These are phyloP conservation scores for Cerceris rybyensis DNA, from an alignment of 2,888 invertebrate genomes.

Conservation along the genomic window DNA sequence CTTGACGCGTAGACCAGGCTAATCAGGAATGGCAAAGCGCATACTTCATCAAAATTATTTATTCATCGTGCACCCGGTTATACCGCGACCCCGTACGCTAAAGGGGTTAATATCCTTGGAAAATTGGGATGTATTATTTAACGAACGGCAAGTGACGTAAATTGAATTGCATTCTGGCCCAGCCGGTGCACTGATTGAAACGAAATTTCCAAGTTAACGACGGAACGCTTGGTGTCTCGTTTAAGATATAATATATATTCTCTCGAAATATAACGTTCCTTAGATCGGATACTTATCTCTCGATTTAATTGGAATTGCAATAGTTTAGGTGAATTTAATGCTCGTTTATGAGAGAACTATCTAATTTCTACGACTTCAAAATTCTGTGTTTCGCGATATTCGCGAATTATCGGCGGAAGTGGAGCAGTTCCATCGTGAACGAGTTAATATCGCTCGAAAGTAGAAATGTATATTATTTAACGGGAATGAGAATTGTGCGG, in stretches of 20 bases:
- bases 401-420: conserved; percentile 26
- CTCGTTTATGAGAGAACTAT: too few species aligned
- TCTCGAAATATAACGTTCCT: too few species aligned
- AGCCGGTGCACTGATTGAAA: conserved; percentile 38
- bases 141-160: conserved; percentile 30
- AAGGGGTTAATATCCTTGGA: conserved; percentile 63
- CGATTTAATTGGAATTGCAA: too few species aligned
- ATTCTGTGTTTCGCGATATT: conserved; percentile 8
- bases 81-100: conserved; percentile 16
- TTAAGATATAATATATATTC: too few species aligned
- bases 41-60: conserved; percentile 57
- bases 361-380: background rate
- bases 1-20: conserved; percentile 38
- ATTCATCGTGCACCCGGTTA: conserved; percentile 42
- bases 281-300: too few species aligned
- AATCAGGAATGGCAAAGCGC: conserved; percentile 48
- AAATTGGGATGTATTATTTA: conserved; percentile 62
- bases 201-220: conserved; percentile 19
- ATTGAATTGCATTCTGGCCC: conserved; percentile 42
- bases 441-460: conserved; percentile 46
- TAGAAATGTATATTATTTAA: conserved; percentile 53
- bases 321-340: too few species aligned
- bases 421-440: conserved; percentile 19
- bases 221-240: background rate
- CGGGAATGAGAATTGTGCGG: conserved; percentile 40